Evolutionary conservation across 2,888 invertebrate genomes (phyloP), one percentile per base, ranked within the genome.

Genomic region (Chymomyza caudatula): DNA sequence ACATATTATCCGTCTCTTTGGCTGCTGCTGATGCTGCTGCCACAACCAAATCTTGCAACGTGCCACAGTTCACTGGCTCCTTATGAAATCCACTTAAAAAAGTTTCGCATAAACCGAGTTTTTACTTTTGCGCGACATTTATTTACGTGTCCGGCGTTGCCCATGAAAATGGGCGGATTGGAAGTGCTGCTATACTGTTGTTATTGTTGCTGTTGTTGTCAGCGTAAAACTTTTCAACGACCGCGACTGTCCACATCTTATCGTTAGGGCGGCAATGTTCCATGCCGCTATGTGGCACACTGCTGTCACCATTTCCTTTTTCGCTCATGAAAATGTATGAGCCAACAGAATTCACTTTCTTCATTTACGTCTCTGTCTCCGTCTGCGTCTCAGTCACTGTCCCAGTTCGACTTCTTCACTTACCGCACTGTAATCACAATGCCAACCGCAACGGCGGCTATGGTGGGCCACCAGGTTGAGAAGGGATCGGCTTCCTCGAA

Each of bases 401-500:
- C 29, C 29, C 29, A 22, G n/a, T 20, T 22, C 13, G n/a, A 25
- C 20, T n/a, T n/a, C 3, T 23, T 4, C 66, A 77, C 86, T 90
- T 88, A 92, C 92, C 92, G 91, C 77, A 92, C 90, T 23, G 91
- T 91, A 63, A 91, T 91, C 65, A 92, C 86, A 55, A 92, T 68
- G 62, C 91, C 92, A 63, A 92, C 90, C 60, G 90, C 78, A 37
- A 91, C 72, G 51, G 92, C 91, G 49, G 91, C 89, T 62, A 92
- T 89, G 74, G 92, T 91, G 5, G 93, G 92, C 92, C 92, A 92
- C 93, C 90, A 94, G 81, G 86, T 91, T 63, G 64, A 82, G 71
- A 81, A 90, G 79, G 87, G 93, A 87, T 83, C 92, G 72, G 90
- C 89, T 69, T 89, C 74, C 71, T 89, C 88, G 64, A 90, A 84